Percentiles rank a stretch among this genome's conserved stretches.
phyloP scores from a whole-genome alignment of 2,113 vertebrate genomes.

The Nicator chloris region DNA sequence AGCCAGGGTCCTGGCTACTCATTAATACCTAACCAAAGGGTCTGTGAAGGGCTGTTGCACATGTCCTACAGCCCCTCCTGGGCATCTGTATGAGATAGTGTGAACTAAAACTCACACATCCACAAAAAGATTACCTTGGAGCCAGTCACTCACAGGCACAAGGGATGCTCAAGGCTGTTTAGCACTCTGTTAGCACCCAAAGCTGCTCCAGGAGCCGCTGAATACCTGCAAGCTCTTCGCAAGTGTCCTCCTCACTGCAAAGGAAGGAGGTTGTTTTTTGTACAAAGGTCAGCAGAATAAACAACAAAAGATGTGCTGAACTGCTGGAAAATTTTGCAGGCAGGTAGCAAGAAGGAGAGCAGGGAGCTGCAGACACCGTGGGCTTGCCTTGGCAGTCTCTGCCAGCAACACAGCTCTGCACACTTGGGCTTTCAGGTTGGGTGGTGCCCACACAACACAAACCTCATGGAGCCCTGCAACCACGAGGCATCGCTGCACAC shows the following conservation, averaged over 20 bases:
- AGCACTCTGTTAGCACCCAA: neutral
- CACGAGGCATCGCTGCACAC: neutral
- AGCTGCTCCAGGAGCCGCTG: neutral
- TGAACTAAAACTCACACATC: neutral
- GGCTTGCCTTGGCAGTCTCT: neutral
- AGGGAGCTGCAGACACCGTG: neutral
- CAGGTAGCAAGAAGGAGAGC: neutral
- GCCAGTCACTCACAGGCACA: neutral
- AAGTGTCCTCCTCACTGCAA: neutral
- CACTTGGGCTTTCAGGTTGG: neutral
- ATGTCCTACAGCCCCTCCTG: neutral
- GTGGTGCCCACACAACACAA: fast-evolving
- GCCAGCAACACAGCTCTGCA: neutral
- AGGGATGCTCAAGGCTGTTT: neutral
- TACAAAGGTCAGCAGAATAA: neutral
- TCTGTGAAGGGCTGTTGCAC: neutral
- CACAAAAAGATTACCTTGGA: neutral
- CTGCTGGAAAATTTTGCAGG: neutral
- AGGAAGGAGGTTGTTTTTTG: neutral
- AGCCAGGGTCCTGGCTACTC: neutral
- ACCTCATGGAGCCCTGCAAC: neutral
- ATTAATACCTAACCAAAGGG: neutral
- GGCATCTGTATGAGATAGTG: neutral
- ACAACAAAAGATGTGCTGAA: neutral
- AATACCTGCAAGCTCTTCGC: neutral